Conservation (phyloP, 2,113 vertebrate genomes). For the Suncus etruscus region DNA sequence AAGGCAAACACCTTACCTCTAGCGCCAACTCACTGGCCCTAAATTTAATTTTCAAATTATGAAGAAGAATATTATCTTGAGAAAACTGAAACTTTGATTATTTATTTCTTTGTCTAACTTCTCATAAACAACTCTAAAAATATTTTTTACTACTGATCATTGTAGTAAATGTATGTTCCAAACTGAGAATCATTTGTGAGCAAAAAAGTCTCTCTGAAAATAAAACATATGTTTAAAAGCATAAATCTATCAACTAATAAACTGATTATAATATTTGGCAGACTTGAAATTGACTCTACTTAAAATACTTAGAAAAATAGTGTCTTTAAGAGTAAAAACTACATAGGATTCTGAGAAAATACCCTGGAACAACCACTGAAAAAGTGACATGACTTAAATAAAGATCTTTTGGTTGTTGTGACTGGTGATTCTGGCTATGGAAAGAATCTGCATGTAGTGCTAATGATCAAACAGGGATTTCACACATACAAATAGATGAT, state of each 20-base stretch:
- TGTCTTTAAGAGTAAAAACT: neutral
- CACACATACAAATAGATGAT: too few relatives aligned
- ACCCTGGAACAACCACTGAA: neutral
- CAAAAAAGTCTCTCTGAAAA: neutral
- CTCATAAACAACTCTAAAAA: neutral
- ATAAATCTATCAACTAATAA: neutral
- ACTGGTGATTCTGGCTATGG: too few relatives aligned
- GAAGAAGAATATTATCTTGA: neutral
- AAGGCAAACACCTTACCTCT: too few relatives aligned
- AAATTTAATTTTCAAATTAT: neutral
- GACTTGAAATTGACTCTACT: neutral
- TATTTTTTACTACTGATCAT: neutral
- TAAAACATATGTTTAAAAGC: slow-evolving; percentile 14
- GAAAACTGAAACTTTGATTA: neutral
- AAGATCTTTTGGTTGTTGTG: neutral
- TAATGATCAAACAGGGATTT: too few relatives aligned
- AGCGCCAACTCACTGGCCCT: too few relatives aligned
- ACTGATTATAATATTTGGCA: slow-evolving; percentile 19
- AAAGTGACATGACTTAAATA: neutral
- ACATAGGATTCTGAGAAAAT: neutral
- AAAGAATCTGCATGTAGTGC: too few relatives aligned
- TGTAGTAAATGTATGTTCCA: neutral
- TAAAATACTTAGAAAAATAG: slow-evolving; percentile 2
- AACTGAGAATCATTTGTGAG: neutral
- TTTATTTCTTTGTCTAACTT: neutral